phyloP scores from a whole-genome alignment of 2,797 vertebrate genomes.

The Chelonia mydas region DNA sequence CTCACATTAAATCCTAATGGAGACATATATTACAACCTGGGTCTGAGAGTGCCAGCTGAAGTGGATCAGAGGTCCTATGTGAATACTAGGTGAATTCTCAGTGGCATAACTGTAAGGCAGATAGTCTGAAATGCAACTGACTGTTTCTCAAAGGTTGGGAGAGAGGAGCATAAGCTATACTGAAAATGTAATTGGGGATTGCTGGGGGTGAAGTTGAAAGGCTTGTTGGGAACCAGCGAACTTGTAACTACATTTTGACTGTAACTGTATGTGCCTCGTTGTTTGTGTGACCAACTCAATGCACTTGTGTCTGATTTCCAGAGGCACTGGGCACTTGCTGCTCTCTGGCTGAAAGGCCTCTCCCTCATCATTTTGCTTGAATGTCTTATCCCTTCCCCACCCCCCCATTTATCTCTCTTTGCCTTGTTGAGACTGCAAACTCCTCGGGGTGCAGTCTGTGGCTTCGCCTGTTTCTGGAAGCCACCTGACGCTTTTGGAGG shows the following conservation, averaged over 20 bases:
- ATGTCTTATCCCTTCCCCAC: not conserved
- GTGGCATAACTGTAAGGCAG: slow-evolving; percentile 12
- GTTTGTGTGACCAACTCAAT: not conserved
- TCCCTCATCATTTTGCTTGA: slow-evolving; percentile 22
- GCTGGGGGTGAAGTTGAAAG: not conserved
- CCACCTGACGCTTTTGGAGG: not conserved
- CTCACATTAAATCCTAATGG: not conserved
- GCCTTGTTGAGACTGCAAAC: not conserved
- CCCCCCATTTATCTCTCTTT: not conserved
- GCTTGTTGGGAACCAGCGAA: not conserved
- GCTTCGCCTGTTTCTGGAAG: slow-evolving; percentile 21
- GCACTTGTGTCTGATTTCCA: not conserved
- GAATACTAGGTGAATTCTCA: slow-evolving; percentile 23
- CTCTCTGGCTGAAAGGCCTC: not conserved
- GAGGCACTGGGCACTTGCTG: not conserved
- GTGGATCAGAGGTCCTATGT: slow-evolving; percentile 1
- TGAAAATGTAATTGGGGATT: not conserved
- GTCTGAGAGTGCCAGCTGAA: slow-evolving; percentile 32
- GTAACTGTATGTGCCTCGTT: not conserved
- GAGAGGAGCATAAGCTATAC: slow-evolving; percentile 13
- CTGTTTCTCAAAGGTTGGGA: slow-evolving; percentile 29
- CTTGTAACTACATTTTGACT: not conserved
- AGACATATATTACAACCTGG: slow-evolving; percentile 16
- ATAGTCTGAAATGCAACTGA: slow-evolving; percentile 48
- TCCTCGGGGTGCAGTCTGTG: not conserved